A percentile compares a stretch with the other conserved stretches of the same genome.
Evolutionary conservation across 2,113 vertebrate genomes (phyloP).

Genomic region (Ageneiosus marmoratus): DNA sequence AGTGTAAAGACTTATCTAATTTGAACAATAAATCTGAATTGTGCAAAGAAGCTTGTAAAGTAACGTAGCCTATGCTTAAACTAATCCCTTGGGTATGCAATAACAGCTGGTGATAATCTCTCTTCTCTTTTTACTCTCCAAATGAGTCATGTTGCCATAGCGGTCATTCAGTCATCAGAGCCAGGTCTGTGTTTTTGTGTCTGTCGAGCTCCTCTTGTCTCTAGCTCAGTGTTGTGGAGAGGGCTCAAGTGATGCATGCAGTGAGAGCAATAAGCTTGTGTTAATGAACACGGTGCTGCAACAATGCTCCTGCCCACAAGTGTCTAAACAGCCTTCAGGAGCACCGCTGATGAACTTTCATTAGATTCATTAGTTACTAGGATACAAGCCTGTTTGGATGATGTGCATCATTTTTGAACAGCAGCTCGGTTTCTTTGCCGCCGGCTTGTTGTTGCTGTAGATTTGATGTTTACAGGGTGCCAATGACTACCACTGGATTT

Average conservation of each 20-base stretch:
- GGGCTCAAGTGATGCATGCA: neutral
- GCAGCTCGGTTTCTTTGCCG: neutral
- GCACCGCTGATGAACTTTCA: conserved; percentile 8
- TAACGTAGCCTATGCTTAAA: neutral
- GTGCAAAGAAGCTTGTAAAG: too few relatives aligned
- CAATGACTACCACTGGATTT: neutral
- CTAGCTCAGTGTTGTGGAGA: neutral
- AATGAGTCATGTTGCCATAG: conserved; percentile 3
- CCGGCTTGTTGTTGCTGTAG: neutral
- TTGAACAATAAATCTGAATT: neutral
- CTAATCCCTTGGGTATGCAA: neutral
- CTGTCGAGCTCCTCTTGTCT: conserved; percentile 19
- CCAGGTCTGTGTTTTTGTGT: neutral
- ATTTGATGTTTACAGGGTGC: neutral
- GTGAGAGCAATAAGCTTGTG: conserved; percentile 15
- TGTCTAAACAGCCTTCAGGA: conserved; percentile 28
- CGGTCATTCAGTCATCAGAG: neutral
- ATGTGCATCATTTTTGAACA: neutral
- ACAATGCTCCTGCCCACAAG: neutral
- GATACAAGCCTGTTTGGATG: conserved; percentile 21
- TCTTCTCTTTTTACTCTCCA: neutral
- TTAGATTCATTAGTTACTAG: conserved; percentile 36
- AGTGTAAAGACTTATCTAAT: neutral
- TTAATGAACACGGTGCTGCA: conserved; percentile 22
- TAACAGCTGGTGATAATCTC: neutral